A percentile compares a stretch with the other conserved stretches of the same genome.
Conservation (phyloP, 2,797 vertebrate genomes). For the Parauchenoglanis ngamensis region DNA sequence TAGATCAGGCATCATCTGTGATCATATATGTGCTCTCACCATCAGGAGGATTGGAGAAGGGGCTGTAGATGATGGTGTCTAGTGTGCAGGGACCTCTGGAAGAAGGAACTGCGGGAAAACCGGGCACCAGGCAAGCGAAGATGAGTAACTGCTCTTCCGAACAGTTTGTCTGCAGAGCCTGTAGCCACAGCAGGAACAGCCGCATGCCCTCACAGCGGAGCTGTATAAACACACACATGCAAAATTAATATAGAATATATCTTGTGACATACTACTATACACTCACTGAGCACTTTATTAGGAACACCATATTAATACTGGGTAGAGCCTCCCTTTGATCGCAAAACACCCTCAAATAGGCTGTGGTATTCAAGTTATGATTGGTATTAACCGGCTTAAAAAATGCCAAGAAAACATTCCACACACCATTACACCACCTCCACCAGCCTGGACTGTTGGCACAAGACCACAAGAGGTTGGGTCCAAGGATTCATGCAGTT, state of each 20-base stretch:
- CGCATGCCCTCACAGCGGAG: slow-evolving; percentile 97
- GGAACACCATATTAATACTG: not conserved
- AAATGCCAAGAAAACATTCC: not conserved
- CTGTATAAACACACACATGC: slow-evolving; percentile 65
- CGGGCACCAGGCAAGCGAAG: slow-evolving; percentile 95
- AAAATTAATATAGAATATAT: not conserved
- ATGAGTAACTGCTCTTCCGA: slow-evolving; percentile 93
- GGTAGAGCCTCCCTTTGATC: not conserved
- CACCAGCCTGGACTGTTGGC: not conserved
- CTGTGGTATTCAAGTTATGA: too few relatives aligned
- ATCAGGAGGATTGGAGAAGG: slow-evolving; percentile 77
- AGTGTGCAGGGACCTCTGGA: slow-evolving; percentile 90
- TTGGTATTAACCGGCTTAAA: too few relatives aligned
- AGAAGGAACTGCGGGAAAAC: slow-evolving; percentile 89
- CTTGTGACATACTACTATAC: not conserved
- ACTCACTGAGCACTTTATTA: not conserved
- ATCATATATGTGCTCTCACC: slow-evolving; percentile 74
- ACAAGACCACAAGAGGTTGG: too few relatives aligned
- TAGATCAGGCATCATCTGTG: slow-evolving; percentile 1
- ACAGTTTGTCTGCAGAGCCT: slow-evolving; percentile 93
- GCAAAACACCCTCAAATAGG: not conserved
- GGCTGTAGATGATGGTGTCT: slow-evolving; percentile 90
- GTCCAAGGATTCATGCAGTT: too few relatives aligned
- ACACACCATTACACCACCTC: not conserved
- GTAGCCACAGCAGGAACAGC: slow-evolving; percentile 96